Percentiles rank a stretch among this genome's conserved stretches.
These are phyloP conservation scores for Chelmon rostratus DNA, from an alignment of 2,797 vertebrate genomes.

Conservation along the genomic window DNA sequence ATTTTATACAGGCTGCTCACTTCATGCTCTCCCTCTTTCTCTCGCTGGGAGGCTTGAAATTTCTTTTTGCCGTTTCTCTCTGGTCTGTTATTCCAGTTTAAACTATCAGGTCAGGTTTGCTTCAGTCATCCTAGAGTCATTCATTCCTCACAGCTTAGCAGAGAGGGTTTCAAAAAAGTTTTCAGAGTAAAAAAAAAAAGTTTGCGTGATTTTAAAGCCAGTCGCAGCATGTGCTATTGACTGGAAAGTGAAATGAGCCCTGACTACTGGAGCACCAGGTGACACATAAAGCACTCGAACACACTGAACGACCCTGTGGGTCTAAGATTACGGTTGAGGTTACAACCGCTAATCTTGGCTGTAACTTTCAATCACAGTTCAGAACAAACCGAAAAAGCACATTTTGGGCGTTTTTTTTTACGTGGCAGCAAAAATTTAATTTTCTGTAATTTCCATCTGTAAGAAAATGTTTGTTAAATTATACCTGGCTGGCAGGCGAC, in stretches of 20 bases:
- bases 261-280: background rate
- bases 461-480: background rate
- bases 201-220: slow-evolving; percentile 2
- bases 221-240: slow-evolving; percentile 3
- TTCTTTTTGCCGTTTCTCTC: slow-evolving; percentile 7
- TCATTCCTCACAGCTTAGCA: background rate
- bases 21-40: slow-evolving; percentile 20
- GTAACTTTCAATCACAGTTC: background rate
- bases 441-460: background rate
- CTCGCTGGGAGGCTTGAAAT: slow-evolving; percentile 12
- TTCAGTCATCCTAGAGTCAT: background rate
- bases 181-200: background rate
- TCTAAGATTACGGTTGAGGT: slow-evolving; percentile 34
- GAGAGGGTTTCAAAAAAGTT: background rate
- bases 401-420: background rate
- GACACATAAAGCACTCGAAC: slow-evolving; percentile 15
- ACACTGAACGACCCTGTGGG: background rate
- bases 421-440: background rate
- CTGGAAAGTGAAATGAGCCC: slow-evolving; percentile 33
- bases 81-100: slow-evolving; percentile 35
- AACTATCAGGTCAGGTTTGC: background rate
- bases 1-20: slow-evolving; percentile 46
- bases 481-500: background rate
- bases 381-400: background rate
- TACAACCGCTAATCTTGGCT: background rate